Evolutionary conservation across 2,888 invertebrate genomes (phyloP).

Genomic region (Calliphora vomitoria): DNA sequence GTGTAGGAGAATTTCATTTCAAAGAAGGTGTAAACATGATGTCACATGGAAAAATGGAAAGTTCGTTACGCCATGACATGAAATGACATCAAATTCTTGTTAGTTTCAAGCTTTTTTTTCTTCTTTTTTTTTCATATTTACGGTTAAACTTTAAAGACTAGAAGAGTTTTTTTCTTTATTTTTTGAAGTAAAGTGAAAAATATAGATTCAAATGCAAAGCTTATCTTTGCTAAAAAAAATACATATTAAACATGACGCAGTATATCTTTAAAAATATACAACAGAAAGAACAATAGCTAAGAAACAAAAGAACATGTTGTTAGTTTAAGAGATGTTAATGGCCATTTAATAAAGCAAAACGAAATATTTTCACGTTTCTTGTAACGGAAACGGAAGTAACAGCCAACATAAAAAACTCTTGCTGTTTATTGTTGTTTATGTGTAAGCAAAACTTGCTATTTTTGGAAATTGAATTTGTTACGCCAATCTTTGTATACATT

Average conservation of each 20-base stretch:
- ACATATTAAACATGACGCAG: conserved; percentile 9
- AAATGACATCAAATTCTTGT: conserved; percentile 53
- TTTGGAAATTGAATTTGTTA: conserved; percentile 48
- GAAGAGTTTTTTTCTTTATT: conserved; percentile 5
- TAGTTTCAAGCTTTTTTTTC: conserved; percentile 22
- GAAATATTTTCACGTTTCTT: conserved; percentile 52
- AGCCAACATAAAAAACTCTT: not conserved
- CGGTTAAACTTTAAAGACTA: conserved; percentile 32
- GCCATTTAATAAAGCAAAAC: conserved; percentile 45
- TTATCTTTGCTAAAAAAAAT: conserved; percentile 8
- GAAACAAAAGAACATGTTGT: not conserved
- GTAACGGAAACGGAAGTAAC: conserved; percentile 43
- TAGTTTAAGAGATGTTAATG: conserved; percentile 24
- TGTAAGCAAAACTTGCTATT: conserved; percentile 1
- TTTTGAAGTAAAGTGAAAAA: conserved; percentile 26
- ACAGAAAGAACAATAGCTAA: too few relatives aligned
- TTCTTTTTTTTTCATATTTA: conserved; percentile 39
- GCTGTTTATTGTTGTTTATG: not conserved
- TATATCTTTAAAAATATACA: not conserved
- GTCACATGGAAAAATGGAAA: conserved; percentile 54
- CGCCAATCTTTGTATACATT: not conserved
- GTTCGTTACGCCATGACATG: conserved; percentile 45
- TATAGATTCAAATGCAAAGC: conserved; percentile 14
- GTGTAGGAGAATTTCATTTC: conserved; percentile 30
- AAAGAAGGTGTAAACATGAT: conserved; percentile 46